Evolutionary conservation across 1,140 invertebrate genomes (phyloP), one percentile per base, ranked within the genome.

Genomic region (Macrostomum lignano): DNA sequence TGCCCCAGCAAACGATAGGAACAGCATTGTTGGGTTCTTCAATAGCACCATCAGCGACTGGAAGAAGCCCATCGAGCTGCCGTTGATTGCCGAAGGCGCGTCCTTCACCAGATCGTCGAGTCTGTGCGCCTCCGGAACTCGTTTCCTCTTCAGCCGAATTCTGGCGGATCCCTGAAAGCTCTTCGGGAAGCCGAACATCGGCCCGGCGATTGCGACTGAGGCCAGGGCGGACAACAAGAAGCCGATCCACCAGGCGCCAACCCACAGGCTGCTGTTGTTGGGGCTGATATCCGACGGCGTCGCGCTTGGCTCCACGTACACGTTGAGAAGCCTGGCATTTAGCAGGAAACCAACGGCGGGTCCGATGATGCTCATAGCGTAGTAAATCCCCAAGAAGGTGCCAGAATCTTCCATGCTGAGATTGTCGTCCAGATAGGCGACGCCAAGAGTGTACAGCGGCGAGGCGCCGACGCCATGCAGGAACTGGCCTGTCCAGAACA

Each of bases 201-300:
- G 75, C 33, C 81, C 66, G 2, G 74, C 71, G 10, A 78, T 71
- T 15, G 81, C 47, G 21, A 81, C 67, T 1, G 78, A 64, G 0
- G 79, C 58, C 7, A 73, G 47, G 1, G 74, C 75, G 36, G 73
- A 72, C 1, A 81, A 61, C 2, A 82, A 49, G 48, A 82, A 84
- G 10, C 77, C 77, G 13, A 78, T 72, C 79, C 79, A 86, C 79
- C 79, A 86, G 65, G 79, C 76, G 14, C 79, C 78, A 13, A 86
- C 72, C 74, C 76, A 82, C 28, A 42, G 39, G 22, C 15, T 14
- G 13, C 43, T 44, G 31, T 51, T 44, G 1, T 33, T 28, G 0
- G 41, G 40, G 6, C 38, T 42, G 21, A 52, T 21, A 3, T 24
- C 9, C 3, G 25, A 30, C 3, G 34, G 19, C 36, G 21, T 10